Percentiles rank a stretch among this genome's conserved stretches.
Evolutionary conservation across 2,888 invertebrate species (phyloP).

Genomic region (Agrilus cyanescens): DNA sequence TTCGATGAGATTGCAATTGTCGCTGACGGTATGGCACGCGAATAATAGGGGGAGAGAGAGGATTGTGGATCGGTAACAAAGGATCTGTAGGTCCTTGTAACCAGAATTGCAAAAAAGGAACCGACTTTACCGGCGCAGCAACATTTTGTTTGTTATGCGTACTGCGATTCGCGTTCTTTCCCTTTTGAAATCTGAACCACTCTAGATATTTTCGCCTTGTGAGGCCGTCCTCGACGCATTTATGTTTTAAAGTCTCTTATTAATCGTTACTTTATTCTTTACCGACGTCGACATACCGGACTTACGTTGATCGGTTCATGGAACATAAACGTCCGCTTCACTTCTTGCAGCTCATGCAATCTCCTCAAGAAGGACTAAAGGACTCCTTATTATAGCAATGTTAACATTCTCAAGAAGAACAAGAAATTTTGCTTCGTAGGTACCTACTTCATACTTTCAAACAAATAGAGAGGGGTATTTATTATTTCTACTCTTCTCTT

Average conservation of each 20-base stretch:
- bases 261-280: constrained; percentile 18
- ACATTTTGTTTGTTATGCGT: constrained; percentile 26
- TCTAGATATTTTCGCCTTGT: constrained; percentile 34
- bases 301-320: too few relatives aligned
- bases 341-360: too few relatives aligned
- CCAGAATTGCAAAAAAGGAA: constrained; percentile 35
- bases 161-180: constrained; percentile 9
- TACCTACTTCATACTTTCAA: too few relatives aligned
- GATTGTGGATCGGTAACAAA: constrained; percentile 27
- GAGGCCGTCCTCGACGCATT: constrained; percentile 26
- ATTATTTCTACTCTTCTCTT: too few relatives aligned
- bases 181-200: constrained; percentile 36
- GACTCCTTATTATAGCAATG: too few relatives aligned
- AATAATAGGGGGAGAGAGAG: constrained; percentile 10
- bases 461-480: too few relatives aligned
- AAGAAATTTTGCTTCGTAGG: too few relatives aligned
- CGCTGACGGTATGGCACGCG: constrained; percentile 38
- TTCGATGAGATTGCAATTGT: constrained; percentile 40
- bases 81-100: constrained; percentile 29
- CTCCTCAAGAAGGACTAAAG: too few relatives aligned
- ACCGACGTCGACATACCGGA: constrained; percentile 2
- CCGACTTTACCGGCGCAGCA: constrained; percentile 32
- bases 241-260: constrained; percentile 28
- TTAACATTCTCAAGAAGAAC: too few relatives aligned
- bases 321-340: too few relatives aligned